Base-by-base conservation (phyloP, 2,113 vertebrate species). In the Dipodomys stephensi region DNA sequence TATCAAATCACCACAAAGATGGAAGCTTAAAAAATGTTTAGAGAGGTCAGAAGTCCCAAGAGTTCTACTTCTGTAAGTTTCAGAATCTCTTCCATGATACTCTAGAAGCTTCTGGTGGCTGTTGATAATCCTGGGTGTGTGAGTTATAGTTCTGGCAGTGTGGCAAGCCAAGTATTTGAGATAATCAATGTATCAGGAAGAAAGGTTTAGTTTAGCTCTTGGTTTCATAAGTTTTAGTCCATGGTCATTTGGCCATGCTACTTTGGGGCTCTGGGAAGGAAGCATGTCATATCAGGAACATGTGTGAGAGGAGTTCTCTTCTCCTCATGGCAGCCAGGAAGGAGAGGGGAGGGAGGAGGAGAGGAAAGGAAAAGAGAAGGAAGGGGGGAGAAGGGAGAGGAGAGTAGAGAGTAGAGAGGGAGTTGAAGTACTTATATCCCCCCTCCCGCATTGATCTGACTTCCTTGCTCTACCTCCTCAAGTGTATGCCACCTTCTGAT, bases 81-180 rank as follows among this genome's bases (percentile, higher is more conserved):
- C 10, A 46, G 11, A 15, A 30, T 71, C 28, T 69, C 22, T 72
- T 60, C 28, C 23, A 2, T 1, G 57, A 28, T 19, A 35, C 19
- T 68, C 71, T 67, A 15, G 60, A 39, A 68, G 20, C 80, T 39
- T 85, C 46, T 19, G 30, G 18, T 69, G 64, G n/a, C 32, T 13
- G n/a, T 16, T 1, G 6, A 13, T 30, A 11, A 7, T 4, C n/a
- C n/a, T 72, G 7, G n/a, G 20, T 2, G 0, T n/a, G 68, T 84
- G 12, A 16, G 53, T 57, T 57, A 13, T 57, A 57, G 77, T 84
- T 69, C 46, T 27, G 9, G n/a, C 46, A 18, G 27, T 69, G 8
- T 78, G 64, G 60, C 15, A 44, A 49, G 12, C 49, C 8, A 60
- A 77, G 22, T 25, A 22, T 23, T 44, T 7, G 16, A 27, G 6